Evolutionary conservation across 2,113 vertebrate species (phyloP), one percentile per base, ranked within the genome.

Genomic region (Vanacampus margaritifer): DNA sequence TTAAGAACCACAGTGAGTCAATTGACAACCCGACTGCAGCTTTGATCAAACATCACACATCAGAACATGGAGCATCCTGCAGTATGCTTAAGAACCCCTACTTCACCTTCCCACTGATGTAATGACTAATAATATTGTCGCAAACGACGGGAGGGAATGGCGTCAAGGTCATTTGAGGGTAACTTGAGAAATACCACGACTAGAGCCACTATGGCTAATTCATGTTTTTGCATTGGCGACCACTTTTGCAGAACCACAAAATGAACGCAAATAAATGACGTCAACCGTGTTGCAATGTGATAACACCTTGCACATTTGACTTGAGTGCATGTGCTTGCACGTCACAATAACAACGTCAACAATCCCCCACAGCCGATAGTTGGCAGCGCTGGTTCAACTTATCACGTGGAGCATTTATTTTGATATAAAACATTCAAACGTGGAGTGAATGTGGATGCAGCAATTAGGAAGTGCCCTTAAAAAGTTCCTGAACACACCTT

Each of bases 111-210:
- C 41, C 36, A 37, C 32, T 53, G 48, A 41, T 41, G 36, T 23
- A 68, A 60, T 19, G 61, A 46, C 61, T 62, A 24, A 50, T 46
- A 35, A 41, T 3, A 7, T 51, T 37, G 24, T 45, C 62, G 59
- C 60, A 62, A 6, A 39, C 14, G 72, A 71, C 39, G 2, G 61
- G 46, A 35, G 21, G 67, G 84, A 83, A 87, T 84, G 86, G 87
- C 84, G 84, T 79, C 87, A 90, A 90, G 89, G 89, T 90, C 89
- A 85, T 85, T 78, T 79, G 62, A 80, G 82, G 81, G 82, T 79
- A 88, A 80, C 46, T 64, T 59, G 63, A 73, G 77, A 77, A 16
- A 78, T 41, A 70, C 63, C 45, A 70, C n/a, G 28, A 57, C 21
- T 2, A 0, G 13, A 41, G 59, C 36, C 59, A 61, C 11, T 37